These are phyloP conservation scores for Prolemur simus DNA, from an alignment of 2,113 vertebrate genomes.

Conservation along the genomic window DNA sequence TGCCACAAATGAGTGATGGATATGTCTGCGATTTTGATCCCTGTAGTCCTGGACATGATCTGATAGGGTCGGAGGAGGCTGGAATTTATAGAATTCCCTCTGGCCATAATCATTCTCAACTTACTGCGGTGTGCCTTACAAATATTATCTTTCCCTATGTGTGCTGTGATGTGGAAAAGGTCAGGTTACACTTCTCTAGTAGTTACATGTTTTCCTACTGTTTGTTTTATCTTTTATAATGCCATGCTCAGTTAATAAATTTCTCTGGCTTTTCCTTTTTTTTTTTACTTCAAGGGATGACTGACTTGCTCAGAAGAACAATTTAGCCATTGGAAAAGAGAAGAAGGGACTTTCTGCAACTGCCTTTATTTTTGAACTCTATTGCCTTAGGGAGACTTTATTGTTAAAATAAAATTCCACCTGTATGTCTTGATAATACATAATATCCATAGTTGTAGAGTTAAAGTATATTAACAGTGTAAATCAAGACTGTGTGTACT, in stretches of 20 bases:
- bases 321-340: not conserved
- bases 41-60: not conserved
- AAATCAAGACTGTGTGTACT: not conserved
- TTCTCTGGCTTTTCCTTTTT: not conserved
- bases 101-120: not conserved
- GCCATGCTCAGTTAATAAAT: not conserved
- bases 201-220: not conserved
- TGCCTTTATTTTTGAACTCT: not conserved
- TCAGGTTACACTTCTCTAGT: not conserved
- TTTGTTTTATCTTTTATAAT: not conserved
- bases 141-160: not conserved
- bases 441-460: not conserved
- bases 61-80: not conserved
- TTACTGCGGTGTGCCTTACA: not conserved
- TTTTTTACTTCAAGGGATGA: not conserved
- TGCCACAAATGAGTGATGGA: not conserved
- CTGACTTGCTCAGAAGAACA: not conserved
- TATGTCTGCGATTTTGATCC: not conserved
- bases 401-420: conserved; percentile 24
- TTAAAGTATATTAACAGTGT: not conserved
- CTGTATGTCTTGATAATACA: not conserved
- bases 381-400: not conserved
- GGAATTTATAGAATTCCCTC: not conserved
- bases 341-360: not conserved
- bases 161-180: not conserved